These are phyloP conservation scores for Neotoxoptera formosana DNA, from an alignment of 1,140 invertebrate genomes.

Conservation along the genomic window DNA sequence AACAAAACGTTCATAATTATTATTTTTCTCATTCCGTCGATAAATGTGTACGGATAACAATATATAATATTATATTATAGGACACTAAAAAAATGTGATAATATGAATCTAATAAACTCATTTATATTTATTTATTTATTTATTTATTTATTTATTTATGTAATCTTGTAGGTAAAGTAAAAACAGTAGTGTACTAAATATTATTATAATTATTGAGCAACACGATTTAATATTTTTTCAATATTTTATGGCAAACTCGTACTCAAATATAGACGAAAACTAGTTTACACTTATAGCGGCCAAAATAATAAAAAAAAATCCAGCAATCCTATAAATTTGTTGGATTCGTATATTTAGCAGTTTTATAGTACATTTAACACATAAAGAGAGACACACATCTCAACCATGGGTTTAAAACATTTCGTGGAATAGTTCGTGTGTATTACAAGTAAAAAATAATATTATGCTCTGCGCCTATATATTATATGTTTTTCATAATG, in stretches of 20 bases:
- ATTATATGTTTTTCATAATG: background rate
- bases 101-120: background rate
- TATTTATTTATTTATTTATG: background rate
- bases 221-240: background rate
- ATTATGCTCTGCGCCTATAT: background rate
- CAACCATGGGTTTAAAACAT: background rate
- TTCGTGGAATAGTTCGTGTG: background rate
- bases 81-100: background rate
- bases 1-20: too few species aligned
- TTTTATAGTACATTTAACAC: background rate
- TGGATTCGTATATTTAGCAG: background rate
- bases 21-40: too few species aligned
- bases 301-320: background rate
- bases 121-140: background rate
- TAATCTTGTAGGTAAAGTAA: background rate
- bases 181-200: background rate
- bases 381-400: background rate
- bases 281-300: background rate
- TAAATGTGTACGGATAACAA: too few species aligned
- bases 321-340: background rate
- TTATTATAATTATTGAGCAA: background rate
- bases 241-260: background rate
- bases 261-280: background rate
- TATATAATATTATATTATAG: background rate
- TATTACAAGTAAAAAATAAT: background rate